phyloP scores from a whole-genome alignment of 92 coral and sea anemone genomes.

The Epizoanthus scotinus region DNA sequence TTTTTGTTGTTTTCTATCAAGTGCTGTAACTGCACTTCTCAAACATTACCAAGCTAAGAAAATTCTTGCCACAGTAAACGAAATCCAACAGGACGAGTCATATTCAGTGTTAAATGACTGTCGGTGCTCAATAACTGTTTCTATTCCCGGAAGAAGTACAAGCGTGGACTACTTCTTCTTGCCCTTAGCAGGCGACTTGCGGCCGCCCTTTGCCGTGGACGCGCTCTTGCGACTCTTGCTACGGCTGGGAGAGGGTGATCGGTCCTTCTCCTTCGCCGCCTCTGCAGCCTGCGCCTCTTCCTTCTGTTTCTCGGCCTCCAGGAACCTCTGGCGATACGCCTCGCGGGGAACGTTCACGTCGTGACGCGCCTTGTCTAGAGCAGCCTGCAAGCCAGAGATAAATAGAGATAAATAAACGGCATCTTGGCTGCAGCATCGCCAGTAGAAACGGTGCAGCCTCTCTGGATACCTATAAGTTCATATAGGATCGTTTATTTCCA shows the following conservation, averaged over 20 bases:
- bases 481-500: no score
- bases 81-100: background rate
- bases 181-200: conserved; percentile 82
- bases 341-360: conserved; percentile 88
- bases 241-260: conserved; percentile 89
- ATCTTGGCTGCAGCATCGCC: no score
- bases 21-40: no score
- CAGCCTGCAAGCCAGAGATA: conserved; percentile 62
- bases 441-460: no score
- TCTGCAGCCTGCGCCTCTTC: conserved; percentile 87
- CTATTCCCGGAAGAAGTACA: background rate
- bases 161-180: conserved; percentile 69
- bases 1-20: no score
- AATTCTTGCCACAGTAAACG: no score
- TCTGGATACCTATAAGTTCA: no score
- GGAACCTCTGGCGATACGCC: conserved; percentile 91
- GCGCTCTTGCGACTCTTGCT: conserved; percentile 82
- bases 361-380: conserved; percentile 89
- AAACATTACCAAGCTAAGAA: no score
- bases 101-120: background rate
- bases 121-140: background rate
- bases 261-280: conserved; percentile 73
- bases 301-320: conserved; percentile 85
- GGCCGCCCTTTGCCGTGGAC: conserved; percentile 80
- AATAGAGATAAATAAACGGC: no score